These are phyloP conservation scores for Ochotona princeps DNA, from an alignment of 2,113 vertebrate genomes.

Conservation along the genomic window DNA sequence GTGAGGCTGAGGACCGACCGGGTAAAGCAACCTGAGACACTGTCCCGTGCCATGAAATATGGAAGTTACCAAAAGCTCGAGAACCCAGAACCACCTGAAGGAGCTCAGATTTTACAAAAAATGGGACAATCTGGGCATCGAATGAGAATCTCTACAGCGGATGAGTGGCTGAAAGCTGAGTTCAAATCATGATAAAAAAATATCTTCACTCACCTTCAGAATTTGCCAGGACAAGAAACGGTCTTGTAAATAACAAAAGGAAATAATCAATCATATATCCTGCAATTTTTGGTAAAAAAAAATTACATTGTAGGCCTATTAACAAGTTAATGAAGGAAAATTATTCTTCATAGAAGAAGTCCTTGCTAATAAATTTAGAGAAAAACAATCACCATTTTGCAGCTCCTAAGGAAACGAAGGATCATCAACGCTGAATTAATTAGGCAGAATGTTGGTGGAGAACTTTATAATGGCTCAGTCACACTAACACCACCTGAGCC, in stretches of 20 bases:
- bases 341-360: constrained; percentile 46
- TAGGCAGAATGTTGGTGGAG: neutral
- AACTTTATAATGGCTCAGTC: constrained; percentile 26
- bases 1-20: neutral
- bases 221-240: neutral
- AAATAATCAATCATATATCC: constrained; percentile 3
- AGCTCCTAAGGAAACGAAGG: constrained; percentile 13
- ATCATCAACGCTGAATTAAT: constrained; percentile 22
- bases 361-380: constrained; percentile 37
- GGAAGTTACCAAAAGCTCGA: constrained; percentile 11
- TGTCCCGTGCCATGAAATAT: constrained; percentile 12
- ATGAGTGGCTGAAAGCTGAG: neutral
- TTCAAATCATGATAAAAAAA: constrained; percentile 16
- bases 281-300: neutral
- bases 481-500: constrained; percentile 54
- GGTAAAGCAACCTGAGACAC: neutral
- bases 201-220: neutral
- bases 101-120: neutral
- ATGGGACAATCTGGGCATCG: neutral
- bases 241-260: constrained; percentile 48
- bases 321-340: constrained; percentile 54
- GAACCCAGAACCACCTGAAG: neutral
- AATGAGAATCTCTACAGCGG: neutral
- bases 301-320: neutral
- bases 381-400: constrained; percentile 35